Percentiles rank a stretch among this genome's conserved stretches.
Evolutionary conservation across 1,140 invertebrate genomes (phyloP).

Genomic region (Drosophila pandora): DNA sequence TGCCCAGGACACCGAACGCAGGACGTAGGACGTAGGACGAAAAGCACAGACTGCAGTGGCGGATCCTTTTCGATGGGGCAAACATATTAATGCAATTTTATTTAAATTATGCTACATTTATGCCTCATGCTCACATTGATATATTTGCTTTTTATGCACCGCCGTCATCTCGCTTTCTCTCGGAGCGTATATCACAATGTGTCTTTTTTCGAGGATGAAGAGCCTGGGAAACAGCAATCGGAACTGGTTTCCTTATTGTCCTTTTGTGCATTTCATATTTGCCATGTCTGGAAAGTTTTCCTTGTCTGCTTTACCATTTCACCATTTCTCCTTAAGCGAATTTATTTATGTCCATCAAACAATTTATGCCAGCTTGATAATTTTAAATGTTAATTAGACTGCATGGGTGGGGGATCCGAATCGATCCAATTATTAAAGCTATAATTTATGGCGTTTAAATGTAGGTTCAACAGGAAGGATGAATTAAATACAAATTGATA

Average conservation of each 20-base stretch:
- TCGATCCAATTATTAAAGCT: slow-evolving; percentile 38
- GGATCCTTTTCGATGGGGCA: slow-evolving; percentile 34
- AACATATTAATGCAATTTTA: slow-evolving; percentile 81
- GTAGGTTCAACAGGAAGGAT: slow-evolving; percentile 31
- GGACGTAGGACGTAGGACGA: too few species aligned
- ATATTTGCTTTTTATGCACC: slow-evolving; percentile 60
- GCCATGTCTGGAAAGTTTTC: slow-evolving; percentile 28
- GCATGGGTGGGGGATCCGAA: slow-evolving; percentile 7
- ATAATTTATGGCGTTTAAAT: slow-evolving; percentile 35
- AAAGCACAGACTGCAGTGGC: slow-evolving; percentile 32
- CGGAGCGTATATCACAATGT: not conserved
- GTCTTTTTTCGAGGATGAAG: slow-evolving; percentile 1
- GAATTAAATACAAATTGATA: slow-evolving; percentile 49
- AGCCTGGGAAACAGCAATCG: slow-evolving; percentile 32
- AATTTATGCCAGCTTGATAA: slow-evolving; percentile 64
- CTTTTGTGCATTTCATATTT: slow-evolving; percentile 26
- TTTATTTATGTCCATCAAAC: slow-evolving; percentile 59
- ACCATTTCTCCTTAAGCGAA: not conserved
- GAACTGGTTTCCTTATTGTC: slow-evolving; percentile 47
- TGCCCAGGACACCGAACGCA: slow-evolving; percentile 33
- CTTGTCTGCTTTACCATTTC: not conserved
- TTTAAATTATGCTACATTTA: slow-evolving; percentile 78
- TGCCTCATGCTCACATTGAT: slow-evolving; percentile 58
- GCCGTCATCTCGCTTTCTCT: slow-evolving; percentile 15
- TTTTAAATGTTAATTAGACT: slow-evolving; percentile 70